phyloP scores from a whole-genome alignment of 2,113 vertebrate genomes.

The Ageneiosus marmoratus region DNA sequence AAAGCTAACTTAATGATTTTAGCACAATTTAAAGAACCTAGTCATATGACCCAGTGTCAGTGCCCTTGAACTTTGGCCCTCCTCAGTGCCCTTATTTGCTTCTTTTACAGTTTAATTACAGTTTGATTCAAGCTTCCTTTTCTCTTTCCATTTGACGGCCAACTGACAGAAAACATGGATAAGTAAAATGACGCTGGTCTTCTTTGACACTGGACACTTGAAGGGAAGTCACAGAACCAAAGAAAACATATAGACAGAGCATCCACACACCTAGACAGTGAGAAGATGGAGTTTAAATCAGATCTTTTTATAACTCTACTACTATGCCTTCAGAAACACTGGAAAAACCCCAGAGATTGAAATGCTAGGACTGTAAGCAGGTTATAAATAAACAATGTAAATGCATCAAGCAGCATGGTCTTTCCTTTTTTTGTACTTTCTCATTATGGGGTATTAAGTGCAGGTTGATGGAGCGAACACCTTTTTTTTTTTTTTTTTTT shows the following conservation, averaged over 20 bases:
- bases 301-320: background rate
- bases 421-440: background rate
- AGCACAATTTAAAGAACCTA: background rate
- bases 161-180: slow-evolving; percentile 44
- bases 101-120: no score
- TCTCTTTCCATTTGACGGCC: no score
- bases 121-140: no score
- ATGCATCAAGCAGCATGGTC: background rate
- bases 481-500: no score
- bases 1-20: background rate
- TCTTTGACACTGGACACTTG: no score
- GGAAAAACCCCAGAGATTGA: background rate
- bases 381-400: background rate
- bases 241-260: background rate
- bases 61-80: background rate
- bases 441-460: no score
- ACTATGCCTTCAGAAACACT: background rate
- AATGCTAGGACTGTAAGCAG: background rate
- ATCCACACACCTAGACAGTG: background rate
- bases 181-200: slow-evolving; percentile 24
- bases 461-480: no score
- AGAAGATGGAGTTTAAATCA: background rate
- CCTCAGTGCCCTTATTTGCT: background rate
- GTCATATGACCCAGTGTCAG: background rate
- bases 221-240: slow-evolving; percentile 7